phyloP scores from a whole-genome alignment of 2,888 invertebrate species.

The Hypomecis punctinalis region DNA sequence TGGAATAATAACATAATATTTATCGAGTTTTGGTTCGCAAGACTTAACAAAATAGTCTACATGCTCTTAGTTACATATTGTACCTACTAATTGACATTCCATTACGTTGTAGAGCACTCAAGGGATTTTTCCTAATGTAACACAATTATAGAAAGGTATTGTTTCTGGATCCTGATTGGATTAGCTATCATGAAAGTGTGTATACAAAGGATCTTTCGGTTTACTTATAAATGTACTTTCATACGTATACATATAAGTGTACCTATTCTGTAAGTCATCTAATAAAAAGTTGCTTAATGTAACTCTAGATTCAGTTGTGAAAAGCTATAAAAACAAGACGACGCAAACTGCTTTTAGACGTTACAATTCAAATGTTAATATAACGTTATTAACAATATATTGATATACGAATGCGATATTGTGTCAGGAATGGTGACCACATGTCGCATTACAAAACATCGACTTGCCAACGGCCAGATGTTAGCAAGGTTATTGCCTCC shows the following conservation, averaged over 20 bases:
- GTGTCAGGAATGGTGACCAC: slow-evolving; percentile 72
- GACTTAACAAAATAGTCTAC: too few species aligned
- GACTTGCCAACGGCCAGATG: slow-evolving; percentile 76
- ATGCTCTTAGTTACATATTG: too few species aligned
- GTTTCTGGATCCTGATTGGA: neutral
- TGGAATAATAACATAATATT: too few species aligned
- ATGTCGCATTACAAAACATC: slow-evolving; percentile 70
- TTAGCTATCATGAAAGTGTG: neutral
- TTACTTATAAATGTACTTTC: too few species aligned
- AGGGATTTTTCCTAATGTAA: neutral
- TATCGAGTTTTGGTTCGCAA: too few species aligned
- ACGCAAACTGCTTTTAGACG: slow-evolving; percentile 19
- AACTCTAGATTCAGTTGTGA: too few species aligned
- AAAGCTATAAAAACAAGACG: too few species aligned
- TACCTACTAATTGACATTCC: neutral
- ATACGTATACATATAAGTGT: too few species aligned
- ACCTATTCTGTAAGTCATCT: too few species aligned
- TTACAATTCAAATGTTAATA: slow-evolving; percentile 36
- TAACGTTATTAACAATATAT: slow-evolving; percentile 33
- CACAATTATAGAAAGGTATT: neutral
- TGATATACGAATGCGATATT: slow-evolving; percentile 49
- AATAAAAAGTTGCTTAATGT: too few species aligned
- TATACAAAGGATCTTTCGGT: too few species aligned
- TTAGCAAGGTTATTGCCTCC: slow-evolving; percentile 68
- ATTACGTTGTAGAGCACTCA: neutral